These are phyloP conservation scores for Dipus sagitta DNA, from an alignment of 2,797 vertebrate genomes.

Conservation along the genomic window DNA sequence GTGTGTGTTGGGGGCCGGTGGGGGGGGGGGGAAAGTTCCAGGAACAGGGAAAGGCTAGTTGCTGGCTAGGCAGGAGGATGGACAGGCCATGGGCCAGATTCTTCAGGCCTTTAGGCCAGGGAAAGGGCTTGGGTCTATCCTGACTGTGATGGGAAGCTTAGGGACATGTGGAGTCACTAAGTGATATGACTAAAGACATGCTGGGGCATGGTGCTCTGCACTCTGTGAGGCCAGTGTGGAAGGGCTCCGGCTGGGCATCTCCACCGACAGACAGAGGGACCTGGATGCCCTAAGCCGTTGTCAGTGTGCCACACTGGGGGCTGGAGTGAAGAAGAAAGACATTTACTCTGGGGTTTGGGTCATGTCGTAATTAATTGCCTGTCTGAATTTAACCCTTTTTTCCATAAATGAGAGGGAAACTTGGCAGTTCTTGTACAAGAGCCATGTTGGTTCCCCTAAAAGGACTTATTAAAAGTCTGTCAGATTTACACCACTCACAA, in stretches of 20 bases:
- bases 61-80: not conserved
- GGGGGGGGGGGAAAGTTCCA: not conserved
- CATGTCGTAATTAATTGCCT: not conserved
- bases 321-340: not conserved
- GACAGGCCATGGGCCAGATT: not conserved
- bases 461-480: slow-evolving; percentile 52
- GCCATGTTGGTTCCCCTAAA: slow-evolving; percentile 54
- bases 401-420: slow-evolving; percentile 39
- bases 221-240: not conserved
- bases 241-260: not conserved
- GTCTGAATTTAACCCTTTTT: slow-evolving; percentile 9
- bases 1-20: not conserved
- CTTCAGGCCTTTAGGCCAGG: not conserved
- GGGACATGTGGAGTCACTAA: not conserved
- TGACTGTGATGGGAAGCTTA: not conserved
- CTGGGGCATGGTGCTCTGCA: not conserved
- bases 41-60: not conserved
- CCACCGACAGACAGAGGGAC: not conserved
- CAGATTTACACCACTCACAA: slow-evolving; percentile 67
- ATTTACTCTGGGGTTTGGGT: not conserved
- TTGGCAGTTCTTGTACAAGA: not conserved
- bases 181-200: not conserved
- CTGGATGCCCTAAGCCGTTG: not conserved
- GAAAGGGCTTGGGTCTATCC: not conserved
- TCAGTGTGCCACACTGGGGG: no score